phyloP scores from a whole-genome alignment of 2,888 invertebrate species.

The Chymomyza fuscimana region DNA sequence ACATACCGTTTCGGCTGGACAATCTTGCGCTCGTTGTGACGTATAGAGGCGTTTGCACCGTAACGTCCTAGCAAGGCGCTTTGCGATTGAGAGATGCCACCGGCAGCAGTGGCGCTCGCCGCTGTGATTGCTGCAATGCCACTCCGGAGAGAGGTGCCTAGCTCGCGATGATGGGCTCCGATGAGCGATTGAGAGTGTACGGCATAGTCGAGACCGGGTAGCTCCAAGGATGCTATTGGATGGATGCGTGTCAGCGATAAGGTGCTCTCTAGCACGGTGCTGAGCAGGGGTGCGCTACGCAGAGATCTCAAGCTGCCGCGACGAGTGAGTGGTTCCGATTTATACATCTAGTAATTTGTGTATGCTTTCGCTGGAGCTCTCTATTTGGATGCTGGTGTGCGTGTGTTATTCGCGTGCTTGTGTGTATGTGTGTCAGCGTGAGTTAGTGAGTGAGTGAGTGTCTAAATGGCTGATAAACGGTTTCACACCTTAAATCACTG shows the following conservation, averaged over 20 bases:
- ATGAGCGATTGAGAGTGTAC: conserved; percentile 74
- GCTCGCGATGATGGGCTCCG: conserved; percentile 68
- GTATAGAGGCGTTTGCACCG: conserved; percentile 74
- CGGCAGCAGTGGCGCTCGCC: conserved; percentile 56
- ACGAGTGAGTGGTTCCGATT: conserved; percentile 77
- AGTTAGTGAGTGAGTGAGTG: not conserved
- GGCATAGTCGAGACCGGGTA: conserved; percentile 79
- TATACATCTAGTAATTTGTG: conserved; percentile 77
- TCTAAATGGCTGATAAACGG: not conserved
- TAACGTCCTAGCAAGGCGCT: conserved; percentile 69
- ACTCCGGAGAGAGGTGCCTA: conserved; percentile 74
- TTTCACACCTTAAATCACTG: not conserved
- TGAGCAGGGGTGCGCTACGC: conserved; percentile 80
- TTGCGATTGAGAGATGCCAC: conserved; percentile 65
- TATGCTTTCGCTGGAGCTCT: not conserved
- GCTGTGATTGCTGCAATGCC: conserved; percentile 73
- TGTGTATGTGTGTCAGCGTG: not conserved
- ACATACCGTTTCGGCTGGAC: conserved; percentile 79
- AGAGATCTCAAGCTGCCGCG: conserved; percentile 80
- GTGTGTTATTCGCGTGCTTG: not conserved
- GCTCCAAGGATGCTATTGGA: conserved; percentile 79
- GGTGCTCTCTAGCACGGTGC: conserved; percentile 79
- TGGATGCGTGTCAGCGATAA: conserved; percentile 80
- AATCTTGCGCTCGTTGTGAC: conserved; percentile 77
- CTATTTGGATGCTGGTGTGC: not conserved